Conservation (phyloP, 2,797 vertebrate genomes). For the Parauchenoglanis ngamensis region DNA sequence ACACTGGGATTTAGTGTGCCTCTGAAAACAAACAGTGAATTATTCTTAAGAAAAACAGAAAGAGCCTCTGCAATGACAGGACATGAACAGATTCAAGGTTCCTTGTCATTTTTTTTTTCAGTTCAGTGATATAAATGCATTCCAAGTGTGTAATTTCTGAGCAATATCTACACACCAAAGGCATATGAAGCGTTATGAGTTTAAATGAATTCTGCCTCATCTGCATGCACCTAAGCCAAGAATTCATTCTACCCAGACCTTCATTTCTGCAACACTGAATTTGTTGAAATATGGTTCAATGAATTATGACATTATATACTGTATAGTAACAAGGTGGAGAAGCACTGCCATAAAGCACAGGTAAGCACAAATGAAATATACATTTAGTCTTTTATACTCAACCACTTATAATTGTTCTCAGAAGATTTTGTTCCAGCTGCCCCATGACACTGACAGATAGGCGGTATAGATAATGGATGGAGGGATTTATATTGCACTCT, state of each 20-base stretch:
- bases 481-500: not conserved
- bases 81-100: conserved; percentile 3
- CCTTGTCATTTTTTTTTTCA: not conserved
- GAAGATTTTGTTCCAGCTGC: not conserved
- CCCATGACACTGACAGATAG: no score
- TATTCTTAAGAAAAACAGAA: conserved; percentile 27
- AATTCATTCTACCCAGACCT: not conserved
- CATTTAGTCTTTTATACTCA: not conserved
- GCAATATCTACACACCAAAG: conserved; percentile 29
- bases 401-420: not conserved
- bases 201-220: not conserved
- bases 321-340: not conserved
- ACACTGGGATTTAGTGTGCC: conserved; percentile 52
- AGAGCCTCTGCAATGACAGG: conserved; percentile 18
- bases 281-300: not conserved
- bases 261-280: not conserved
- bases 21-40: conserved; percentile 41
- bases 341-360: not conserved
- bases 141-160: not conserved
- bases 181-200: not conserved
- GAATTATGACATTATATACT: not conserved
- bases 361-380: not conserved
- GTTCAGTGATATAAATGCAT: conserved; percentile 1
- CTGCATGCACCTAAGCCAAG: not conserved
- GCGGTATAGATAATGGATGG: no score